Base-by-base conservation (phyloP, 2,113 vertebrate species). In the Apodemus speciosus region DNA sequence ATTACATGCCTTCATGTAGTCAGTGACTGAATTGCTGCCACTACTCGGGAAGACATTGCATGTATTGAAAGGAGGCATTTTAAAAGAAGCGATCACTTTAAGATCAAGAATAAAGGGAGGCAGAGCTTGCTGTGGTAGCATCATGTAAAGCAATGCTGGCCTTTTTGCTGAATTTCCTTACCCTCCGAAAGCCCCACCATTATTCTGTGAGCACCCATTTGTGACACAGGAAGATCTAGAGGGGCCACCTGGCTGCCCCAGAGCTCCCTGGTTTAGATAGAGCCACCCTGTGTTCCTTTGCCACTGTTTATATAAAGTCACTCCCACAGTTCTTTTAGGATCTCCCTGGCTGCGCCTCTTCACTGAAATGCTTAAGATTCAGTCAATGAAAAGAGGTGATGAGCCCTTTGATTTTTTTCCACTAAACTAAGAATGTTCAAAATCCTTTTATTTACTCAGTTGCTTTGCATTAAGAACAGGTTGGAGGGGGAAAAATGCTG, bases 1-100 rank as follows among this genome's bases (percentile, higher is more conserved):
- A 66, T 93, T 81, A 73, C 62, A 56, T 18, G 15, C 2, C 10
- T 27, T 49, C 35, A 84, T 56, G 30, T 21, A 85, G 60, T 51
- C 83, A 90, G 93, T n/a, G 56, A 68, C 58, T n/a, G 60, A 68
- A 89, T 43, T 46, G 32, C 38, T 85, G 30, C 75, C 58, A 56
- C 40, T 88, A 49, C 60, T 90, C 60, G 73, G 66, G 71, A 73
- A 87, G 85, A 56, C n/a, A 38, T 62, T 23, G 49, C 69, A n/a
- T 83, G 85, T 9, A n/a, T 77, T 92, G 75, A 83, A 87, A 94
- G 88, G 84, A 85, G 32, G 10, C 51, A 66, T 90, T 93, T 94
- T 85, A 81, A 95, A 95, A 81, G 71, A 95, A 88, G 71, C 66
- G 80, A 88, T 90, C 77, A 38, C 69, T 95, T 94, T 89, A 95